Evolutionary conservation across 2,113 vertebrate genomes (phyloP).

Genomic region (Ptilonorhynchus violaceus): DNA sequence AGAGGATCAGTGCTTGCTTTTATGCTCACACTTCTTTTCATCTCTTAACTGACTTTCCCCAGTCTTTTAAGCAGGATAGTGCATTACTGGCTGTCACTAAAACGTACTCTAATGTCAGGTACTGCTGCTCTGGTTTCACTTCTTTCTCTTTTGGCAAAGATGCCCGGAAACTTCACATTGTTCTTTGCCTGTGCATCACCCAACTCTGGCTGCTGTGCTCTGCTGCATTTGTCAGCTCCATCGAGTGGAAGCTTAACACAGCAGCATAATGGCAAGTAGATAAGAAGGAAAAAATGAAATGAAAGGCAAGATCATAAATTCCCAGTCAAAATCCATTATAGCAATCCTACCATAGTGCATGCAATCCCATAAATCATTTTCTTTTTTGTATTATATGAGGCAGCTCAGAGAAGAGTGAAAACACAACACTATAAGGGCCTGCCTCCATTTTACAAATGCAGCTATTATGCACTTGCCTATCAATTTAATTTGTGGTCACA

Average conservation of each 20-base stretch:
- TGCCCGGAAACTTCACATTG: not conserved
- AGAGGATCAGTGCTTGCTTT: not conserved
- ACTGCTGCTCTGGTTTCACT: not conserved
- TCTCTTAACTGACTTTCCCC: not conserved
- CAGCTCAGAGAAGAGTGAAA: not conserved
- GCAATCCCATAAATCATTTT: not conserved
- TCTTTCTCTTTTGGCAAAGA: not conserved
- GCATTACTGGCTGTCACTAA: not conserved
- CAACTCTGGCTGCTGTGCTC: not conserved
- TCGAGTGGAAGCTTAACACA: not conserved
- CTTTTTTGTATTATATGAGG: not conserved
- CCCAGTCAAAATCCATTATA: not conserved
- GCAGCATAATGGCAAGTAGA: not conserved
- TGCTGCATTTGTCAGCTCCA: not conserved
- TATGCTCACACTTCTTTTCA: not conserved
- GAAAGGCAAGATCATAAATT: conserved; percentile 13
- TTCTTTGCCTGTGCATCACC: not conserved
- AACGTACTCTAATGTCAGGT: not conserved
- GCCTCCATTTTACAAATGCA: not conserved
- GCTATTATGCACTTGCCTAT: not conserved
- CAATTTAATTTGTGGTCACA: not conserved
- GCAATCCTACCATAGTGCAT: not conserved
- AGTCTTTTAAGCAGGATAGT: not conserved
- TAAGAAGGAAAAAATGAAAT: not conserved
- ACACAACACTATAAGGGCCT: not conserved